Base-by-base conservation (phyloP, 2,113 vertebrate species). In the Otis tarda region DNA sequence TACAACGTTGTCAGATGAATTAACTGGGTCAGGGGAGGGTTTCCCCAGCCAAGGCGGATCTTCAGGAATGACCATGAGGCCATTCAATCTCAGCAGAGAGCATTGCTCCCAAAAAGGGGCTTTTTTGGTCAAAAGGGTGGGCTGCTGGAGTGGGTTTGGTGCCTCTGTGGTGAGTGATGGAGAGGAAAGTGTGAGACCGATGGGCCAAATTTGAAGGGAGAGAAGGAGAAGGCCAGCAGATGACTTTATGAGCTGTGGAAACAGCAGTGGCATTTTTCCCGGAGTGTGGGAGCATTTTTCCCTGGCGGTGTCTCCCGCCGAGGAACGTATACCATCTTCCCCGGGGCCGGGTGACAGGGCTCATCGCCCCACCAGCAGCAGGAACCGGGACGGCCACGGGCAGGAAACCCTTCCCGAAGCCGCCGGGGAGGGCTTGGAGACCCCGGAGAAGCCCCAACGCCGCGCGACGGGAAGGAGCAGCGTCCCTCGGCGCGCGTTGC, bases 401-500 rank as follows among this genome's bases (percentile, higher is more conserved):
- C 31, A 75, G 82, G 74, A 94, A 92, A 39, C 4, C 1, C 31
- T 61, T 75, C 64, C 81, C 64, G 20, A 17, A 59, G 43, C 2
- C 2, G 12, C 35, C 8, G 16, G 17, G 19, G 41, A 43, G 35
- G 49, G n/a, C 43, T 39, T 39, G 75, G 96, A 96, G 98, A 93
- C 83, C 94, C 60, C 57, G 86, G 87, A 85, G 97, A 75, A 96
- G 97, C 87, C 91, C 97, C 97, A 91, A 83, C 95, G 96, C 96
- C 6, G 1, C 3, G 27, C 61, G 81, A 68, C 23, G 95, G 97
- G 94, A 96, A 96, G 95, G 97, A 97, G 96, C 87, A 91, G 97
- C 56, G 5, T 95, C 63, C 83, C 14, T 23, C 87, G 7, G 88
- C 74, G 89, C 96, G 97, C 97, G 86, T 98, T 98, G 98, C 97